These are phyloP conservation scores for Leucoma salicis DNA, from an alignment of 2,888 invertebrate genomes.

Conservation along the genomic window DNA sequence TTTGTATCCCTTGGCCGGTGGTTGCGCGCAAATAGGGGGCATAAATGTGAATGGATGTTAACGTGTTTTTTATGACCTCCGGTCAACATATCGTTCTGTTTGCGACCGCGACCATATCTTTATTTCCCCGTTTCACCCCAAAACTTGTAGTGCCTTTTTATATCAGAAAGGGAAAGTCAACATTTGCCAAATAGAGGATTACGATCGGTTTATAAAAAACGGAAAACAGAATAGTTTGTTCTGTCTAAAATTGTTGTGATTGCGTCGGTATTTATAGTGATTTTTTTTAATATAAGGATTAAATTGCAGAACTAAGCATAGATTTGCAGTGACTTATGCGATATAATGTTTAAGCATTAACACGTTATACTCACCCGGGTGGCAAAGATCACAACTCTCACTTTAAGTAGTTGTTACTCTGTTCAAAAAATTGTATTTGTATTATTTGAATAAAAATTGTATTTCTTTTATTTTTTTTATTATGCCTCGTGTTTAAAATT, in stretches of 20 bases:
- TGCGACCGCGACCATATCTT: slow-evolving; percentile 72
- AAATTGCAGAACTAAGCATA: too few species aligned
- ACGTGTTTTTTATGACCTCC: slow-evolving; percentile 80
- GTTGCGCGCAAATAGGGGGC: slow-evolving; percentile 72
- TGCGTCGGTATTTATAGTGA: too few species aligned
- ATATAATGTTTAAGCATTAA: too few species aligned
- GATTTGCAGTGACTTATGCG: too few species aligned
- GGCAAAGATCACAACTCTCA: too few species aligned
- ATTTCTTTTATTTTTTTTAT: too few species aligned
- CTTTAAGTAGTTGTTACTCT: too few species aligned
- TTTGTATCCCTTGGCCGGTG: slow-evolving; percentile 66
- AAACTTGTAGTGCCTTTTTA: slow-evolving; percentile 55
- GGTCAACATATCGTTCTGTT: slow-evolving; percentile 79
- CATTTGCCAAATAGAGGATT: slow-evolving; percentile 14
- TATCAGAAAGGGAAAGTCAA: slow-evolving; percentile 14
- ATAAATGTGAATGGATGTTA: slow-evolving; percentile 81
- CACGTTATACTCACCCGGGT: too few species aligned
- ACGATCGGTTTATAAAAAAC: slow-evolving; percentile 12
- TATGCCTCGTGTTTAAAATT: too few species aligned
- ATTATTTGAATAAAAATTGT: too few species aligned
- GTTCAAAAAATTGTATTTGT: too few species aligned
- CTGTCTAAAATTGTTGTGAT: background rate
- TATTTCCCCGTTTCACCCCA: slow-evolving; percentile 62
- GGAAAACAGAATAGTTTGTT: slow-evolving; percentile 3
- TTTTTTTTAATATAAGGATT: too few species aligned